Evolutionary conservation across 2,113 vertebrate species (phyloP).

Genomic region (Corydoras sp.): DNA sequence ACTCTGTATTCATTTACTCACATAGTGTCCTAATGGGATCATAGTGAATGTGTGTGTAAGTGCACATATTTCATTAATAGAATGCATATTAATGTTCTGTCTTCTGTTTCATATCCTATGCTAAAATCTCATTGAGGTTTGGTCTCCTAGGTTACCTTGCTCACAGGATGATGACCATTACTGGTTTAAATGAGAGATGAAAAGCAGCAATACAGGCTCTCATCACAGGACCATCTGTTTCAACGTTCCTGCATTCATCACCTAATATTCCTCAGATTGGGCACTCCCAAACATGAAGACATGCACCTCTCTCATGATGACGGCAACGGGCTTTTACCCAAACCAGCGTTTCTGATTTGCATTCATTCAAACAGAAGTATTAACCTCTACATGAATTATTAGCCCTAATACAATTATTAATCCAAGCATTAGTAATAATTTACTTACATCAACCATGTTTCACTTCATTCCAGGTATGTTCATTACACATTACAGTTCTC

Average conservation of each 20-base stretch:
- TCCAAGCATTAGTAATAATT: too few species aligned
- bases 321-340: not conserved
- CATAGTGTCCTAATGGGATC: slow-evolving; percentile 5
- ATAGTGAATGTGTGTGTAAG: not conserved
- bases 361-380: too few species aligned
- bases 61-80: not conserved
- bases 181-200: slow-evolving; percentile 20
- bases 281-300: not conserved
- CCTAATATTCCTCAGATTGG: not conserved
- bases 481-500: too few species aligned
- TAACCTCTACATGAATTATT: too few species aligned
- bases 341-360: not conserved
- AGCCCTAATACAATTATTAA: too few species aligned
- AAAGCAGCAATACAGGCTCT: not conserved
- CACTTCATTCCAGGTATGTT: too few species aligned
- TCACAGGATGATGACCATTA: slow-evolving; percentile 5
- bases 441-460: too few species aligned
- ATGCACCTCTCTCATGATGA: not conserved
- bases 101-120: slow-evolving; percentile 12
- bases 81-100: not conserved
- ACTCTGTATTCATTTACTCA: not conserved
- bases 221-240: slow-evolving; percentile 13
- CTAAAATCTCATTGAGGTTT: slow-evolving; percentile 23
- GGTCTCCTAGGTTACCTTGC: slow-evolving; percentile 27
- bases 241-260: slow-evolving; percentile 6